Evolutionary conservation across 1,140 invertebrate species (phyloP), one percentile per base, ranked within the genome.

Genomic region (Catajapyx aquilonaris): DNA sequence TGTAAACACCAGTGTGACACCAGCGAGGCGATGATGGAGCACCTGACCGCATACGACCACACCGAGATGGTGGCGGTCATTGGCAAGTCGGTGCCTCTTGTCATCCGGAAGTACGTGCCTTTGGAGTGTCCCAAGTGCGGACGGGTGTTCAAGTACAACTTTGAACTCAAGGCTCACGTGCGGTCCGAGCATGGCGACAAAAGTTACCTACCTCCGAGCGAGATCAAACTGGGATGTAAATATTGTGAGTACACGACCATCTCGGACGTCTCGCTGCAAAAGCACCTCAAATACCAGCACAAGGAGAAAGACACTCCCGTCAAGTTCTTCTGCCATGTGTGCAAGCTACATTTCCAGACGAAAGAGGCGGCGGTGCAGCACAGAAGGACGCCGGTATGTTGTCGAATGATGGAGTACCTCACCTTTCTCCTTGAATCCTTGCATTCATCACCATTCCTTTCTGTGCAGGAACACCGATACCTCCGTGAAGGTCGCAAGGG

Each of bases 61-160:
- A 64, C 65, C 35, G 72, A 80, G 46, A 69, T 78, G 0, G 61
- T 78, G 2, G 59, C 70, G 1, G 71, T 71, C 21, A 72, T 81
- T 43, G 80, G 80, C 51, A 65, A 73, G 43, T 81, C 78, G 0
- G 73, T 81, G 40, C 76, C 80, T 1, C 73, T 84, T 38, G 69
- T 80, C 33, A 74, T 86, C 39, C 65, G 71, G 41, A 73, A 78
- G 46, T 68, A 71, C 39, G 63, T 56, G 20, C 53, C 64, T 7
- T 59, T 77, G 0, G 52, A 54, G 16, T 81, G 78, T 49, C 52
- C 56, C 38, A 48, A 42, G 30, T 56, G 54, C 43, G 42, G 53
- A 5, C 53, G 62, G 34, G 59, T 62, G 21, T 81, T 81, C 51
- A 57, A 68, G 13, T 76, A 72, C 40, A 80, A 80, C 43, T 52